Evolutionary conservation across 2,797 vertebrate species (phyloP), one percentile per base, ranked within the genome.

Genomic region (Sciaenops ocellatus): DNA sequence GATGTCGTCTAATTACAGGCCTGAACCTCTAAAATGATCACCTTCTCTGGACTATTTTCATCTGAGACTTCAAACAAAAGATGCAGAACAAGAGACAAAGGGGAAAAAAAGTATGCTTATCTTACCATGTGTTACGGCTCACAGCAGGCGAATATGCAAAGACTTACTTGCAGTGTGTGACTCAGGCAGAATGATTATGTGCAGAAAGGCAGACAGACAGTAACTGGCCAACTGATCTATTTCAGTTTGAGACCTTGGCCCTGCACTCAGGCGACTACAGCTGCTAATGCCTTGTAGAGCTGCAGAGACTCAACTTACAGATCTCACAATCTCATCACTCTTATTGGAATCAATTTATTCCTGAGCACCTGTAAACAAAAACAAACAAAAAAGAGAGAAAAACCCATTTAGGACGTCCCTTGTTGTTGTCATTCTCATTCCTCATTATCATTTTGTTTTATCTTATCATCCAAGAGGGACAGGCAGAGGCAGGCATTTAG

Each of bases 1-100:
- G 79, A 64, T 76, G 73, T 89, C 78, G 84, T 83, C 82, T 94
- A 94, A 95, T 94, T 94, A 95, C 73, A 91, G 85, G 84, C 78
- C 77, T 16, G 70, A 85, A 79, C 76, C 77, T 62, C 79, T 76
- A 79, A 89, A 91, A 91, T 83, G 85, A 93, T 93, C 84, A 87
- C 90, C 92, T 93, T 87, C 86, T 83, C 77, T 44, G 20, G 34
- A 59, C 80, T 75, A 78, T 76, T 88, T 88, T 91, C 60, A 81
- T 92, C 87, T 70, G 20, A 73, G 81, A 85, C 90, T 92, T 90
- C 77, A 93, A 94, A 92, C 42, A 26, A 55, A 74, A 87, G 76
- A 87, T 38, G 64, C 63, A 80, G 60, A 81, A 18, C 24, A 46
- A 78, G 61, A 75, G 66, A 72, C 79, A 78, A 80, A 82, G 30